Conservation (phyloP, 2,888 invertebrate genomes). For the Pandemis cinnamomeana region DNA sequence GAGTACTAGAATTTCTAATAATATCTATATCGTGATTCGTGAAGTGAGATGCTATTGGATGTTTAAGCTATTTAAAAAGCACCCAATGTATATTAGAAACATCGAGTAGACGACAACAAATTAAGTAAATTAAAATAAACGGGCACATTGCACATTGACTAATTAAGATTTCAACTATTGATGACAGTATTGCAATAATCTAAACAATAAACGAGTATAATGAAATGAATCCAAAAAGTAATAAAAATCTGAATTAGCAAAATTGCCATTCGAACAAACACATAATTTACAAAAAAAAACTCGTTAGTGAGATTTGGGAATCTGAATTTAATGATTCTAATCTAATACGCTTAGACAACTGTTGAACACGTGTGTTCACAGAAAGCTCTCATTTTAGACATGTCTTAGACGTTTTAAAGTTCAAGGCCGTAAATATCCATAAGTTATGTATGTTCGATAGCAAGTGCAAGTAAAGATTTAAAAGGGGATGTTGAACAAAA, state of each 20-base stretch:
- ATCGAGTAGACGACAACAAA: constrained; percentile 37
- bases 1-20: neutral
- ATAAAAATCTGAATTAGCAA: constrained; percentile 6
- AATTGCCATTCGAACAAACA: neutral
- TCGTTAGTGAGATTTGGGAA: no score
- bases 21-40: constrained; percentile 23
- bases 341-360: no score
- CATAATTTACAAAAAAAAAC: neutral
- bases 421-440: neutral
- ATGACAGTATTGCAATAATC: neutral
- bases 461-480: neutral
- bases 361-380: no score
- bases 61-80: constrained; percentile 25
- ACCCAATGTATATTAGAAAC: constrained; percentile 39
- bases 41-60: constrained; percentile 52
- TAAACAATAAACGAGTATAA: neutral
- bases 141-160: constrained; percentile 5
- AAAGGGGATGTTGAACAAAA: neutral
- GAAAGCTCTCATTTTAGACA: no score
- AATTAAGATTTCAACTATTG: constrained; percentile 7
- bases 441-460: neutral
- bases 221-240: neutral
- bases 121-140: neutral
- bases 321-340: no score
- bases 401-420: neutral